phyloP scores from a whole-genome alignment of 2,113 vertebrate genomes.

The Fregetta grallaria region DNA sequence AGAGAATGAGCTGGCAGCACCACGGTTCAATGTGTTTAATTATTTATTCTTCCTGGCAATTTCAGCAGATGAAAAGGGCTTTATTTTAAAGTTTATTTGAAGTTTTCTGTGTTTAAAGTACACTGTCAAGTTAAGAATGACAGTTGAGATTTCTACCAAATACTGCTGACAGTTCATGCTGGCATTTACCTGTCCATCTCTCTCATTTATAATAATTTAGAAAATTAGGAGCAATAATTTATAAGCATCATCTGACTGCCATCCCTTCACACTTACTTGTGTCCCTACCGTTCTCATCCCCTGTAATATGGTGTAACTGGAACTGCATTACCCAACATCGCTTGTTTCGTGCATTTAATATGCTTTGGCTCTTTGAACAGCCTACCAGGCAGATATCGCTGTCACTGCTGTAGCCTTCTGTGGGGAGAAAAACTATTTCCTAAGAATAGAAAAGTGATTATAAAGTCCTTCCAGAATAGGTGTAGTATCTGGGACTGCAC shows the following conservation, averaged over 20 bases:
- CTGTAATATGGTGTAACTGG: neutral
- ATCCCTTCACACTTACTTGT: neutral
- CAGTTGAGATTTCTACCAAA: neutral
- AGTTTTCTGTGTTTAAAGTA: neutral
- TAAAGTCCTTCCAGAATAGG: neutral
- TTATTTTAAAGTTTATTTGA: neutral
- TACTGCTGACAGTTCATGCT: neutral
- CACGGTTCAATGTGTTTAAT: neutral
- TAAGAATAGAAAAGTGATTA: neutral
- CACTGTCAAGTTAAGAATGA: neutral
- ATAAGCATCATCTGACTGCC: neutral
- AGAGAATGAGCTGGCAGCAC: neutral
- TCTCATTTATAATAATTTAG: neutral
- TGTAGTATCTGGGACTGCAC: neutral
- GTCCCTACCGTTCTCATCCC: neutral
- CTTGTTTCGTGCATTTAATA: neutral
- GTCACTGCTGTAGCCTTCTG: neutral
- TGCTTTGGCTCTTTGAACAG: neutral
- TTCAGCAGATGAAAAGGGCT: neutral
- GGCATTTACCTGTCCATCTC: rapidly evolving
- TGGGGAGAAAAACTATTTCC: neutral
- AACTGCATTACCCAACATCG: neutral
- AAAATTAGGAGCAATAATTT: neutral
- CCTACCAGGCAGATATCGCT: neutral
- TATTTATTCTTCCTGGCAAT: neutral